Evolutionary conservation across 2,888 invertebrate species (phyloP), one percentile per base, ranked within the genome.

Genomic region (Venustoraphidia nigricollis): DNA sequence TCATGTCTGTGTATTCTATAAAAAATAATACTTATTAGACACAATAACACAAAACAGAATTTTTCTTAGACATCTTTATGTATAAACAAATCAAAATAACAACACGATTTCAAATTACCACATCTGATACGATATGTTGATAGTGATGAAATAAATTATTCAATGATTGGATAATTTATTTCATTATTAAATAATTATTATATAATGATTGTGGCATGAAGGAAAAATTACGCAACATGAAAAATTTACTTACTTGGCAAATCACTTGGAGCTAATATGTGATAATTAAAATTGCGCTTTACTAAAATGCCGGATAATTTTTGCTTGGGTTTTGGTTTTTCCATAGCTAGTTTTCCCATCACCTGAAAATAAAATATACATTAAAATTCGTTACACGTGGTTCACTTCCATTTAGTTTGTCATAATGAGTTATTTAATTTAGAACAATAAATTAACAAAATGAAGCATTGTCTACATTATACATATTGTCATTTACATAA

Each of bases 261-360:
- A 68, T 99, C 98, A 4, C 79, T 75, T 0, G 97, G 87, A 3
- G 90, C 84, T 54, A 99, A 69, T 47, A 99, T 78, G 65, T 97
- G 95, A 64, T 97, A 98, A 68, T 94, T 96, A 65, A 98, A 99
- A 68, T 98, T 97, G 49, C 96, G 75, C 66, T 96, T 96, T 2
- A 98, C 93, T 40, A 98, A 71, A 50, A 98, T 83, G 0, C 98
- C 98, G 8, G 95, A 91, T 5, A 98, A 67, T 51, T 77, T 75
- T 50, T 82, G 77, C 10, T 84, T 87, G 1, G 89, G 79, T 55
- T 76, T 76, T 0, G 95, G 91, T 41, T 81, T 78, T 45, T 84
- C 81, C 58, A 88, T 75, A 0, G 97, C 97, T 52, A 98, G 68
- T 2, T 79, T 76, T 0, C 98, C 98, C 82, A 98, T 95, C 44